phyloP scores from a whole-genome alignment of 2,888 invertebrate genomes.

The Idaea aversata region DNA sequence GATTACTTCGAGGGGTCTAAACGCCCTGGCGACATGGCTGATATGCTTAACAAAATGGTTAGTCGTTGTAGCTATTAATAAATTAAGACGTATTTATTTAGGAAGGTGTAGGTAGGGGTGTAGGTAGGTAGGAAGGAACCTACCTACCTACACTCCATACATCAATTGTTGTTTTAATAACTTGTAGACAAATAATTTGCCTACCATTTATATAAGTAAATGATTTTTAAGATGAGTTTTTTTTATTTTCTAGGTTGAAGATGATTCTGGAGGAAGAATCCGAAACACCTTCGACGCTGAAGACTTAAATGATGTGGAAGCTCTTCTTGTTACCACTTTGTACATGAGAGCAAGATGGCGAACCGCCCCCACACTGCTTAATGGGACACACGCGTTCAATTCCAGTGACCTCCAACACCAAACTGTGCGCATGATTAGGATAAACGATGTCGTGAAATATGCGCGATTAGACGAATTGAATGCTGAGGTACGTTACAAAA shows the following conservation, averaged over 20 bases:
- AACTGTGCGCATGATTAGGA: constrained; percentile 59
- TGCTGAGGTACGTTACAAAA: constrained; percentile 50
- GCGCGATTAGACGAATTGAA: constrained; percentile 57
- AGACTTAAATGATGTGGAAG: constrained; percentile 54
- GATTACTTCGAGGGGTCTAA: constrained; percentile 49
- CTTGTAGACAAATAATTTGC: no score
- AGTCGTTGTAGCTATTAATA: constrained; percentile 6
- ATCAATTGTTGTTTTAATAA: no score
- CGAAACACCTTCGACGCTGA: constrained; percentile 65
- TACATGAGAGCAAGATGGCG: constrained; percentile 69
- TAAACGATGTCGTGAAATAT: constrained; percentile 69
- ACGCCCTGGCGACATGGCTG: constrained; percentile 40
- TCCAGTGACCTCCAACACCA: constrained; percentile 39
- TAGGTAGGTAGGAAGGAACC: no score
- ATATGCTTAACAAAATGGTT: constrained; percentile 60
- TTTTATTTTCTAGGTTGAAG: constrained; percentile 46
- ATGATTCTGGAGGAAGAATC: constrained; percentile 63
- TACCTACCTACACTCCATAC: no score
- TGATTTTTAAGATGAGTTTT: no score
- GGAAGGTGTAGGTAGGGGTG: no score
- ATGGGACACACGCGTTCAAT: constrained; percentile 56
- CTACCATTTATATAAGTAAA: no score
- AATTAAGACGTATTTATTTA: no score
- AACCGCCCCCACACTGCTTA: constrained; percentile 67
- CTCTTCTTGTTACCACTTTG: constrained; percentile 52